Conservation (phyloP, 2,113 vertebrate genomes). For the Danio rerio region GRCz12tu NC_133180.1:53348001-53348500, state of each 20-base stretch:
- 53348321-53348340: slow-evolving; percentile 93
- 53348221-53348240: slow-evolving; percentile 41
- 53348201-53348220: slow-evolving; percentile 26
- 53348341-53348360: slow-evolving; percentile 88
- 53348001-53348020: slow-evolving; percentile 54
- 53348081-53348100: slow-evolving; percentile 67
- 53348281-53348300: slow-evolving; percentile 49
- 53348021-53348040: slow-evolving; percentile 72
- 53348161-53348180: slow-evolving; percentile 60
- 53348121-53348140: slow-evolving; percentile 72
- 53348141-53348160: slow-evolving; percentile 80
- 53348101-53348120: slow-evolving; percentile 72
- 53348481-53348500: no score
- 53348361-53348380: background rate
- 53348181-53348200: slow-evolving; percentile 60
- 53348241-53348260: slow-evolving; percentile 29
- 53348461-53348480: no score
- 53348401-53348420: background rate
- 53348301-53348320: slow-evolving; percentile 53
- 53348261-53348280: slow-evolving; percentile 48
- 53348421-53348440: no score
- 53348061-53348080: slow-evolving; percentile 76
- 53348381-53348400: background rate
- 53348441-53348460: no score
- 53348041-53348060: slow-evolving; percentile 71